These are phyloP conservation scores for Netelia virgata DNA, from an alignment of 2,888 invertebrate species.

Conservation along the genomic window DNA sequence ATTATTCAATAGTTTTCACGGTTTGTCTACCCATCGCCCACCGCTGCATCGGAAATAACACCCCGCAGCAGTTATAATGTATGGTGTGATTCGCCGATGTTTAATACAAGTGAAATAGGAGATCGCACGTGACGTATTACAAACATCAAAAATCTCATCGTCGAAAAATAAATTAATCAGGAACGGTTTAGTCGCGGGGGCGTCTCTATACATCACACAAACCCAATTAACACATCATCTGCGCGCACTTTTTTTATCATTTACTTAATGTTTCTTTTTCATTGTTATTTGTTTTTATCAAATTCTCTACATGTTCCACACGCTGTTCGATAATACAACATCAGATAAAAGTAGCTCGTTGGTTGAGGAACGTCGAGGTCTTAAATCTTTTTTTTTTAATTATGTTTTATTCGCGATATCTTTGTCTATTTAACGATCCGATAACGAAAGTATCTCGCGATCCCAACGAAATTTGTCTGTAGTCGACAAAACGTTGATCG, in stretches of 20 bases:
- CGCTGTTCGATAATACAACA: slow-evolving; percentile 19
- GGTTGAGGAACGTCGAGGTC: slow-evolving; percentile 35
- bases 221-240: slow-evolving; percentile 52
- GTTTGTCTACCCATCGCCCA: slow-evolving; percentile 4
- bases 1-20: slow-evolving; percentile 7
- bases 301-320: slow-evolving; percentile 41
- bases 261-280: slow-evolving; percentile 10
- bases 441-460: neutral
- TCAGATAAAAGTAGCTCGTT: slow-evolving; percentile 22
- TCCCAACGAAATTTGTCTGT: neutral
- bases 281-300: neutral
- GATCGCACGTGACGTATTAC: slow-evolving; percentile 44
- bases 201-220: slow-evolving; percentile 61
- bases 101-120: slow-evolving; percentile 32
- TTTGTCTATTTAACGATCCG: neutral
- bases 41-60: slow-evolving; percentile 4
- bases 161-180: slow-evolving; percentile 59
- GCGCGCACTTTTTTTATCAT: slow-evolving; percentile 40
- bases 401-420: neutral
- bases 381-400: neutral
- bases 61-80: neutral
- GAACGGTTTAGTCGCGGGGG: slow-evolving; percentile 54
- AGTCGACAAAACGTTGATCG: neutral
- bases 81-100: slow-evolving; percentile 5
- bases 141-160: slow-evolving; percentile 48